These are phyloP conservation scores for Drosophila simulans DNA, from an alignment of 1,140 invertebrate genomes.

Conservation along the genomic window DNA sequence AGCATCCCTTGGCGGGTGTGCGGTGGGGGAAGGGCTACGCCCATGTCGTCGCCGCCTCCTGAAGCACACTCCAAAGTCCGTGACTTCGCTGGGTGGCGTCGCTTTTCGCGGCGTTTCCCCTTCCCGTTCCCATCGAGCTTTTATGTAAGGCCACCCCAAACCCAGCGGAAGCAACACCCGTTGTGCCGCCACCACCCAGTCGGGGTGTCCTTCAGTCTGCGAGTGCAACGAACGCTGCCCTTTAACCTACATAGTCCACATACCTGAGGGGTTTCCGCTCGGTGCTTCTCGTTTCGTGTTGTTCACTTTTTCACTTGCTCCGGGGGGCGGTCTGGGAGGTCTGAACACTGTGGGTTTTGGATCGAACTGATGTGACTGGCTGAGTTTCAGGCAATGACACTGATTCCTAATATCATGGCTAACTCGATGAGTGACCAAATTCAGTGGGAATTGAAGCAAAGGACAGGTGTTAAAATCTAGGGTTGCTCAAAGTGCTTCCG, in stretches of 20 bases:
- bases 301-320: background rate
- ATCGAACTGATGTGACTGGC: too few species aligned
- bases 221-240: constrained; percentile 75
- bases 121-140: constrained; percentile 7
- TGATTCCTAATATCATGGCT: too few species aligned
- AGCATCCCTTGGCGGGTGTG: background rate
- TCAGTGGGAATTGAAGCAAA: too few species aligned
- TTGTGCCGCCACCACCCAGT: constrained; percentile 1
- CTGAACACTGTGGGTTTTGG: too few species aligned
- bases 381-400: too few species aligned
- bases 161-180: background rate
- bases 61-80: constrained; percentile 63
- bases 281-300: background rate
- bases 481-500: too few species aligned
- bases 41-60: constrained; percentile 39
- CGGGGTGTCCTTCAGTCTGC: constrained; percentile 69
- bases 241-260: constrained; percentile 71
- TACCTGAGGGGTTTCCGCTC: constrained; percentile 28
- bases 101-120: constrained; percentile 18
- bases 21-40: background rate
- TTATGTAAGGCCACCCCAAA: constrained; percentile 62
- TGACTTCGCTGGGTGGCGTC: constrained; percentile 60
- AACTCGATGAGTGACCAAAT: too few species aligned
- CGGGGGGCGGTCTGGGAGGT: too few species aligned
- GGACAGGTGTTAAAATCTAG: too few species aligned